Evolutionary conservation across 2,888 invertebrate species (phyloP).

Genomic region (Trichacis sp.): DNA sequence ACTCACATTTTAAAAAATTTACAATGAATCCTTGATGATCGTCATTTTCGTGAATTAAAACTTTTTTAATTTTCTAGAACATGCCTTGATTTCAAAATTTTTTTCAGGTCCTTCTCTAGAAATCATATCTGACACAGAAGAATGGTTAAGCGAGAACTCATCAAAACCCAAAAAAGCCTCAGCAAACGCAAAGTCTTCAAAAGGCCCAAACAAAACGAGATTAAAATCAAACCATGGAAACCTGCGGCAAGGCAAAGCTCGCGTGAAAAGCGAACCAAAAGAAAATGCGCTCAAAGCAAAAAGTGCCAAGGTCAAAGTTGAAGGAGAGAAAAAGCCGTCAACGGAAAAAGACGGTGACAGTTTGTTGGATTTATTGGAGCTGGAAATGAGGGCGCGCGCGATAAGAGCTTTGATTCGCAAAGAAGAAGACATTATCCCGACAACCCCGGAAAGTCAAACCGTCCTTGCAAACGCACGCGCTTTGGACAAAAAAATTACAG

Average conservation of each 20-base stretch:
- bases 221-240: slow-evolving; percentile 25
- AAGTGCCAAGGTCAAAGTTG: slow-evolving; percentile 42
- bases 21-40: too few species aligned
- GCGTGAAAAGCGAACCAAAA: not conserved
- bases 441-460: slow-evolving; percentile 24
- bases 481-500: slow-evolving; percentile 29
- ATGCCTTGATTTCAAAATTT: too few species aligned
- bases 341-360: slow-evolving; percentile 67
- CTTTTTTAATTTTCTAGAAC: too few species aligned
- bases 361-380: slow-evolving; percentile 71
- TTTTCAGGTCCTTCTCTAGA: slow-evolving; percentile 63
- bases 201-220: slow-evolving; percentile 46
- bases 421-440: slow-evolving; percentile 62
- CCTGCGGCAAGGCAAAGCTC: too few species aligned
- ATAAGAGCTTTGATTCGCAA: slow-evolving; percentile 71
- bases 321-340: slow-evolving; percentile 12
- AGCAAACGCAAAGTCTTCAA: slow-evolving; percentile 48
- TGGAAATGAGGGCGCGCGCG: slow-evolving; percentile 74
- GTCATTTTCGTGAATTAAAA: too few species aligned
- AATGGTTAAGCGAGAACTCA: slow-evolving; percentile 59
- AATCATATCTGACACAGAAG: slow-evolving; percentile 66
- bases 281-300: slow-evolving; percentile 30
- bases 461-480: slow-evolving; percentile 27
- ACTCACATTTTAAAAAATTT: too few species aligned
- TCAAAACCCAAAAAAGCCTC: slow-evolving; percentile 51